Conservation (phyloP, 2,888 invertebrate species). For the Alloscopus bannaensis region DNA sequence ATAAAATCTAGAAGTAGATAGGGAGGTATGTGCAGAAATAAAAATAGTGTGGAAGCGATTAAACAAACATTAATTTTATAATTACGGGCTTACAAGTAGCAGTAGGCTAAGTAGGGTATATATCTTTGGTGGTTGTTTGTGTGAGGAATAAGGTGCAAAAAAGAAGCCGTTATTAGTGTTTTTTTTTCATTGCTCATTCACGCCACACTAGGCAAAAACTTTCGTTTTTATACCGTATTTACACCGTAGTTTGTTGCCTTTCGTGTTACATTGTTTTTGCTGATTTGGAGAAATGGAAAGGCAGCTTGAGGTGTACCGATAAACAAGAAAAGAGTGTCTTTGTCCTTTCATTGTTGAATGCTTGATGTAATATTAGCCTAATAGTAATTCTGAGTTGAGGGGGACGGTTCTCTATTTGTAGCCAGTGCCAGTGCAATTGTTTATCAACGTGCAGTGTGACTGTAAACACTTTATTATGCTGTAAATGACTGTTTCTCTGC, state of each 20-base stretch:
- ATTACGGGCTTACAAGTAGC: background rate
- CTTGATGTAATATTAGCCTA: no score
- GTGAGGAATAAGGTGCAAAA: background rate
- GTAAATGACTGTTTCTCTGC: no score
- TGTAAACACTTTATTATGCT: no score
- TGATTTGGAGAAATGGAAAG: constrained; percentile 3
- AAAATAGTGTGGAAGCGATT: constrained; percentile 17
- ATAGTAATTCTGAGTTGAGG: no score
- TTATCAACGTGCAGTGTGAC: no score
- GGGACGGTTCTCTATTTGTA: no score
- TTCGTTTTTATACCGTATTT: constrained; percentile 29
- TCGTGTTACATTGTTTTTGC: no score
- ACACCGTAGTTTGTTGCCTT: no score
- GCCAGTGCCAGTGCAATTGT: no score
- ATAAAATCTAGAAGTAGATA: no score
- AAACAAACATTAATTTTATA: constrained; percentile 7
- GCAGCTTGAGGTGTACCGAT: background rate
- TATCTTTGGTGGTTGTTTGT: background rate
- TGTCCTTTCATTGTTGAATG: no score
- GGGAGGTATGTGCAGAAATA: constrained; percentile 6
- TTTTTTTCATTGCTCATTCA: constrained; percentile 23
- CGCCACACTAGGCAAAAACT: constrained; percentile 40
- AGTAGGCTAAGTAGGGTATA: background rate
- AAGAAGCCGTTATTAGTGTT: background rate
- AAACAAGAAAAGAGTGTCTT: no score